These are phyloP conservation scores for Cheilosia variabilis DNA, from an alignment of 2,888 invertebrate species.

Conservation along the genomic window DNA sequence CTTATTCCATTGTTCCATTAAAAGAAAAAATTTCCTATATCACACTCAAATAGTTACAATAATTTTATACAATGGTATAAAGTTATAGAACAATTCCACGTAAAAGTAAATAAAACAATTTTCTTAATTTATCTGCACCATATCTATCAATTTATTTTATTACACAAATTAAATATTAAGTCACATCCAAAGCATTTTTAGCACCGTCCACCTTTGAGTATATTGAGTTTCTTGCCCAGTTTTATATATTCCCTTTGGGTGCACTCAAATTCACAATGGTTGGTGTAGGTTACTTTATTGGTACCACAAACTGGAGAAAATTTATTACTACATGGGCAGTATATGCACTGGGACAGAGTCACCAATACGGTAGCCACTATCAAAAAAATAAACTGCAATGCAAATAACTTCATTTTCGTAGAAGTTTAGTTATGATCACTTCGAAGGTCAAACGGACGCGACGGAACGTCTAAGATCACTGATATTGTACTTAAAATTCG, in stretches of 20 bases:
- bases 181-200: background rate
- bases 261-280: conserved; percentile 6
- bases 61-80: no score
- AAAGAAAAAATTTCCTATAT: no score
- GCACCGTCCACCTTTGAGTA: background rate
- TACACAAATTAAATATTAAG: background rate
- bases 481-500: no score
- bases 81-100: no score
- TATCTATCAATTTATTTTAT: background rate
- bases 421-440: no score
- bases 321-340: background rate
- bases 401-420: background rate
- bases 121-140: background rate
- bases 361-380: background rate
- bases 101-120: background rate
- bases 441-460: no score
- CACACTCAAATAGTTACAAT: no score
- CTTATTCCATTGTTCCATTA: no score
- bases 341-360: background rate
- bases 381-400: background rate
- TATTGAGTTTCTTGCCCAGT: background rate
- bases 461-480: no score
- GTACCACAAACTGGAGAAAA: background rate
- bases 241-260: background rate
- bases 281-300: conserved; percentile 2